Evolutionary conservation across 2,113 vertebrate genomes (phyloP).

Genomic region (Maccullochella peelii): DNA sequence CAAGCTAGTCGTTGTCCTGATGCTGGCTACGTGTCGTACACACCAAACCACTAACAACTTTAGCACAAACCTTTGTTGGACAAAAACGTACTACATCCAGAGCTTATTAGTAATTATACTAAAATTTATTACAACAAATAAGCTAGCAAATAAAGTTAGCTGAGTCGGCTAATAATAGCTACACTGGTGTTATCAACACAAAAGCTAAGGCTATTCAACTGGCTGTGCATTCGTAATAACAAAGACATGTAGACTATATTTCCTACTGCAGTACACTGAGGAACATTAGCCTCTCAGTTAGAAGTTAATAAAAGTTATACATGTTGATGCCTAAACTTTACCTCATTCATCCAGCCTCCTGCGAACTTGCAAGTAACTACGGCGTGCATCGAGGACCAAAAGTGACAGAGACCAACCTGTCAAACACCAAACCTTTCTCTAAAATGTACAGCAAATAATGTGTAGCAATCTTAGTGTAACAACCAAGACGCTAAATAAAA

Average conservation of each 20-base stretch:
- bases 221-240: fast-evolving
- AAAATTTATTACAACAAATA: neutral
- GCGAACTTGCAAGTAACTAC: conserved; percentile 45
- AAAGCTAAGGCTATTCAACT: neutral
- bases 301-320: neutral
- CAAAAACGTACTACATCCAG: no score
- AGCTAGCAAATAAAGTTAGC: conserved; percentile 19
- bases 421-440: no score
- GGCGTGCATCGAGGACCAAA: conserved; percentile 55
- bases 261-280: neutral
- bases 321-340: conserved; percentile 47
- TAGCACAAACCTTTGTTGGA: neutral
- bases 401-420: fast-evolving
- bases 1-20: neutral
- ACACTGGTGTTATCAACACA: neutral
- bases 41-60: no score
- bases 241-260: fast-evolving
- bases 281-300: no score
- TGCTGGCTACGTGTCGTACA: neutral
- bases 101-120: fast-evolving
- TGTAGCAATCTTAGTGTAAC: neutral
- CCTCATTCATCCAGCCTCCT: conserved; percentile 32
- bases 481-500: no score
- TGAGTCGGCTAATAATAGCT: conserved; percentile 32
- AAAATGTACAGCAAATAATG: neutral